These are phyloP conservation scores for Anhinga anhinga DNA, from an alignment of 2,113 vertebrate species.

Conservation along the genomic window DNA sequence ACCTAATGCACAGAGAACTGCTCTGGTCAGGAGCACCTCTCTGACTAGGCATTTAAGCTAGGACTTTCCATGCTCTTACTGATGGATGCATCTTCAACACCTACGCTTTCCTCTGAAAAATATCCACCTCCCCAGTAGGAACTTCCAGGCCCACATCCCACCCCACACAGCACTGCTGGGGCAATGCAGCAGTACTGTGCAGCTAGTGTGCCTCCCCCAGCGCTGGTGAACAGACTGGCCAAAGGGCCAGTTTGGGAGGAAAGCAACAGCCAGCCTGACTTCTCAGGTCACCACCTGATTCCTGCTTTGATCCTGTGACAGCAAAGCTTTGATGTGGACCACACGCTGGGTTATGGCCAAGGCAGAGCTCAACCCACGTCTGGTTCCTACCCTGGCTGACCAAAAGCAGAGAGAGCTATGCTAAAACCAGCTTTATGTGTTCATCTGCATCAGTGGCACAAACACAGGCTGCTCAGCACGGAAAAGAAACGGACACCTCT, in stretches of 20 bases:
- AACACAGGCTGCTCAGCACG: background rate
- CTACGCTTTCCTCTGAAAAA: background rate
- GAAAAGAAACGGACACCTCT: background rate
- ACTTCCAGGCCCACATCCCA: background rate
- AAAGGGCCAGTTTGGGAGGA: background rate
- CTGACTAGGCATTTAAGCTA: background rate
- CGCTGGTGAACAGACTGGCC: background rate
- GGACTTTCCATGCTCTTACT: background rate
- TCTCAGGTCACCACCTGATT: background rate
- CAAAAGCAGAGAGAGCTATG: background rate
- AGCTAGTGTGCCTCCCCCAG: rapidly evolving
- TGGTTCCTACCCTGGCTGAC: background rate
- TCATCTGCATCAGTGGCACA: background rate
- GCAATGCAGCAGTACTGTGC: background rate
- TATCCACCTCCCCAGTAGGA: background rate
- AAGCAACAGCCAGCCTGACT: background rate
- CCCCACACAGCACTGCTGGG: background rate
- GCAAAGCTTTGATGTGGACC: background rate
- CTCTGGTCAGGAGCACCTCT: background rate
- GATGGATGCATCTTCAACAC: background rate
- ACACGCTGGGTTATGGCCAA: rapidly evolving
- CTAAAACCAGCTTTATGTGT: background rate
- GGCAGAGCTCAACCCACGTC: background rate
- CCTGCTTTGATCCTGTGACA: background rate
- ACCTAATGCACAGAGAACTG: background rate